phyloP scores from a whole-genome alignment of 2,113 vertebrate genomes.

The Pampusana beccarii region DNA sequence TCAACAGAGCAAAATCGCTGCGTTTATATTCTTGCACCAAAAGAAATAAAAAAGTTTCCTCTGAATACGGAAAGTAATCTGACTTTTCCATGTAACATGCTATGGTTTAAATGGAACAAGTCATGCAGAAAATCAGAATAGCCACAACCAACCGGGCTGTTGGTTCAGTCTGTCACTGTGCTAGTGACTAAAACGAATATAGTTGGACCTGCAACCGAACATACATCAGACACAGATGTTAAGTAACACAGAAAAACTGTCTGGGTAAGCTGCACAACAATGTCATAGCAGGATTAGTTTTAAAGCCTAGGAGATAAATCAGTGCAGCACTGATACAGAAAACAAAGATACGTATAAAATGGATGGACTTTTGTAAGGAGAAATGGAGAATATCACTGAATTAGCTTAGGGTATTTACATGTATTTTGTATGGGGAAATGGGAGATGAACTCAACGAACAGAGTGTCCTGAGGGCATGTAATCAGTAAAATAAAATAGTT shows the following conservation, averaged over 20 bases:
- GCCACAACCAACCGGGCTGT: neutral
- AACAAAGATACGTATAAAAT: neutral
- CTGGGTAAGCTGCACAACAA: neutral
- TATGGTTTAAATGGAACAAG: neutral
- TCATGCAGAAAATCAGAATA: neutral
- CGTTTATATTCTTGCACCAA: neutral
- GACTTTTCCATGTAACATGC: neutral
- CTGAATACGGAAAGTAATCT: neutral
- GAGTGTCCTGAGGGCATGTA: neutral
- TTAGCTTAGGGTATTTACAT: neutral
- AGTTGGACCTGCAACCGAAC: neutral
- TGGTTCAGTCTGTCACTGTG: neutral
- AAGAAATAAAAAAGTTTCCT: neutral
- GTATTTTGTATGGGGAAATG: neutral
- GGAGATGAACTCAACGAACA: neutral
- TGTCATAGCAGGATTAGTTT: neutral
- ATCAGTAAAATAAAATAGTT: neutral
- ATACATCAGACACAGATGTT: neutral
- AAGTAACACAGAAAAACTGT: neutral
- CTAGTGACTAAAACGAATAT: neutral
- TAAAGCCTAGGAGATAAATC: neutral
- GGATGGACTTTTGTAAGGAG: neutral
- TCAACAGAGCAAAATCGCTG: neutral
- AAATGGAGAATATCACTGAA: neutral
- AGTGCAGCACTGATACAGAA: neutral